Percentiles rank a stretch among this genome's conserved stretches.
These are phyloP conservation scores for Punctoribates punctum DNA, from an alignment of 2,888 invertebrate genomes.

Conservation along the genomic window DNA sequence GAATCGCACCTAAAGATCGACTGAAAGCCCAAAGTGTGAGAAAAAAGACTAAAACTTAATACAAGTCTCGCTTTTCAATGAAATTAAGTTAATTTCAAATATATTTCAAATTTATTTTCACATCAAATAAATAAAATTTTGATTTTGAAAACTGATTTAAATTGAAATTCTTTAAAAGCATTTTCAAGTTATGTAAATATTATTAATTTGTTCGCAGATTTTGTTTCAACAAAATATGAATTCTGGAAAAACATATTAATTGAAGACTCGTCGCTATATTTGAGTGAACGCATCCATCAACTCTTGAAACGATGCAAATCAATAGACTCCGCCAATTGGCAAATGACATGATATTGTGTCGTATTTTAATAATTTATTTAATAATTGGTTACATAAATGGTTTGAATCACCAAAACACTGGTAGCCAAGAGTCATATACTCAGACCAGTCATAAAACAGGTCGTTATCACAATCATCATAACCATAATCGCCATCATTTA, in stretches of 20 bases:
- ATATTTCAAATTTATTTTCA: background rate
- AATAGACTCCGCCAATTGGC: no score
- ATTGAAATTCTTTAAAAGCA: no score
- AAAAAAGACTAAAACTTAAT: background rate
- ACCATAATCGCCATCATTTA: background rate
- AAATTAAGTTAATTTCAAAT: background rate
- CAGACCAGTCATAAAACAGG: background rate
- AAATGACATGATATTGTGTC: no score
- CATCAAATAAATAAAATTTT: no score
- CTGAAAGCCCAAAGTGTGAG: background rate
- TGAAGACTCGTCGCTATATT: no score
- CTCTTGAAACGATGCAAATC: no score
- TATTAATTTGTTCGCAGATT: no score
- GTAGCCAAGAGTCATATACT: slow-evolving; percentile 2
- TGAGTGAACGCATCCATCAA: no score
- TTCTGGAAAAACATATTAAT: no score
- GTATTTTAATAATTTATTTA: background rate
- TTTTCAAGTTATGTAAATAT: no score
- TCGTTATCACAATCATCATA: background rate
- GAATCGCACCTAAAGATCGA: background rate
- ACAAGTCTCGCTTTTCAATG: background rate
- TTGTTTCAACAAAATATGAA: no score
- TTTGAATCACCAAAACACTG: background rate
- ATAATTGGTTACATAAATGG: background rate
- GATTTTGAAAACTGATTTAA: no score